Base-by-base conservation (phyloP, 2,797 vertebrate genomes). In the Cyclura pinguis region DNA sequence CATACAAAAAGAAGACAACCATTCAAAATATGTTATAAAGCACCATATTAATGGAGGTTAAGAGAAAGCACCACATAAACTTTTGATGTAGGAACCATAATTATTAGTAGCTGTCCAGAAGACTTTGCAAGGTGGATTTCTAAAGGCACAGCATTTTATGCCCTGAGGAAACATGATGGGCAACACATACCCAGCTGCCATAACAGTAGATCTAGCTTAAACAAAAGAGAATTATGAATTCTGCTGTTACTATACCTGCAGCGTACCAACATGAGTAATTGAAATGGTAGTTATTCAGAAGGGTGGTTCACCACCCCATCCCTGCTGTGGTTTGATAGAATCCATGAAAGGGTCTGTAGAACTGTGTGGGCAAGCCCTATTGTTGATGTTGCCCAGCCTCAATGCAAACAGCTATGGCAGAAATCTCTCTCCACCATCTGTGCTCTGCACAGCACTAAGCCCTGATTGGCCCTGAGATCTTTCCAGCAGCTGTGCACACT, bases 11-110 rank as follows among this genome's bases (percentile, higher is more conserved):
- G 85, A 89, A 91, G 95, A 76, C 87, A 88, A 73, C 76, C 85
- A 93, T 93, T 89, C 92, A 96, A 93, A 93, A 93, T 94, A 91
- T 91, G 74, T 67, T 29, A 6, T 89, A 93, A 96, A 96, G 95
- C 95, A 96, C 94, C 94, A 91, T 88, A 94, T 92, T 50, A 78
- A 78, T 94, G 91, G 90, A 85, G 87, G 13, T 92, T 86, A 92
- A 93, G 74, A 74, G 90, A 95, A 91, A 96, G 93, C 95, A 95
- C 95, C 93, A 0, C 0, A 0, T 52, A 13, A 35, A 92, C 10
- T 76, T 47, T 87, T 88, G 85, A 93, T 88, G 50, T 20, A 50
- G 69, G 14, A 13, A 85, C 86, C 87, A 86, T 47, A 47, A 47
- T 0, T 0, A 55, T 10, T 84, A 87, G 89, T 89, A 94, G 80